phyloP scores from a whole-genome alignment of 1,140 invertebrate species.

The Conus betulinus region DNA sequence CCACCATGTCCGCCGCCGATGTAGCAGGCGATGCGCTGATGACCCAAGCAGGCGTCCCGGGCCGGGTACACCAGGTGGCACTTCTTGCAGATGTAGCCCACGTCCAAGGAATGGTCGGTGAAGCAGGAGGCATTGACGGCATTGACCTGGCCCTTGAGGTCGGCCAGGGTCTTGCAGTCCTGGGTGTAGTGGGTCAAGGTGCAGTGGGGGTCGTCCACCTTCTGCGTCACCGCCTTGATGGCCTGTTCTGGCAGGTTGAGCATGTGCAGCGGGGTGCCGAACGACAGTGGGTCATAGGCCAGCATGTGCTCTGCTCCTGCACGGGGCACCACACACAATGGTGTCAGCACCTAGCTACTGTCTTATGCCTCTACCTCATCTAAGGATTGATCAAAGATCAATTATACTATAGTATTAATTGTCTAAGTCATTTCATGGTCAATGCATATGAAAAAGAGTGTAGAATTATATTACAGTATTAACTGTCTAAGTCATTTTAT shows the following conservation, averaged over 20 bases:
- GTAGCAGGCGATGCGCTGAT: conserved; percentile 83
- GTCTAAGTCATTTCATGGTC: too few relatives aligned
- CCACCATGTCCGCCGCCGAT: conserved; percentile 73
- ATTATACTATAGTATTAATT: neutral
- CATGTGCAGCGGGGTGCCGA: conserved; percentile 77
- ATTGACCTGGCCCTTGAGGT: conserved; percentile 69
- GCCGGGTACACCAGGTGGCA: conserved; percentile 88
- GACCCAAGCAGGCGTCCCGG: conserved; percentile 83
- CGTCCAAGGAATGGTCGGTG: conserved; percentile 83
- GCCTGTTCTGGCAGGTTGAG: conserved; percentile 77
- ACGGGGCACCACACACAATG: conserved; percentile 17
- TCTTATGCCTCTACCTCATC: neutral
- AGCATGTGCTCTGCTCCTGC: conserved; percentile 70
- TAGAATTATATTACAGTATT: too few relatives aligned
- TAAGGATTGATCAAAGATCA: neutral
- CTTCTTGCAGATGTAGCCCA: conserved; percentile 90
- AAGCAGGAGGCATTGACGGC: conserved; percentile 66
- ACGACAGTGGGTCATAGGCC: conserved; percentile 75
- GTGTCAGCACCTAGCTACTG: neutral
- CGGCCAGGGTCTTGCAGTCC: conserved; percentile 75
- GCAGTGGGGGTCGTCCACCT: conserved; percentile 74
- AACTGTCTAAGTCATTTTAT: too few relatives aligned
- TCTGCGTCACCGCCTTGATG: conserved; percentile 76
- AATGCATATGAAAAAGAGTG: too few relatives aligned
- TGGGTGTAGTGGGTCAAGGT: conserved; percentile 76